A percentile compares a stretch with the other conserved stretches of the same genome.
Conservation (phyloP, 2,113 vertebrate genomes). For the Leptobrachium ailaonicum region DNA sequence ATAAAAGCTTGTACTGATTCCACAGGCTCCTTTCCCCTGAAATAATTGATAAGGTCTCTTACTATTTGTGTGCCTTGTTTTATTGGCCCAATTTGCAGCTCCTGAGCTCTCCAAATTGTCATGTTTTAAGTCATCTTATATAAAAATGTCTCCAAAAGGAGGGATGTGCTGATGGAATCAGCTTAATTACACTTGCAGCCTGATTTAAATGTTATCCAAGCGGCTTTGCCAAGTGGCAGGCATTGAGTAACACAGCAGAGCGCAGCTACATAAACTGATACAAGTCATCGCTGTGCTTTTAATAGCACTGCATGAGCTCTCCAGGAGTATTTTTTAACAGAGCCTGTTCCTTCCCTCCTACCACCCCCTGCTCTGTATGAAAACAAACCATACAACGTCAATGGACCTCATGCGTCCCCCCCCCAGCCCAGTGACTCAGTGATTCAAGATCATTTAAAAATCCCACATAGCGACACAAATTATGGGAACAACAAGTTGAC, state of each 20-base stretch:
- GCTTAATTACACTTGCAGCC: slow-evolving; percentile 76
- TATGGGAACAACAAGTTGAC: no score
- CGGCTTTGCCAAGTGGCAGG: slow-evolving; percentile 58
- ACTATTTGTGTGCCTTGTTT: slow-evolving; percentile 70
- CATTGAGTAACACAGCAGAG: slow-evolving; percentile 56
- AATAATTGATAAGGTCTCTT: slow-evolving; percentile 71
- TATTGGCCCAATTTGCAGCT: slow-evolving; percentile 75
- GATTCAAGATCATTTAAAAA: not conserved
- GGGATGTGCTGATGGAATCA: slow-evolving; percentile 66
- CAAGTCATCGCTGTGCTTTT: slow-evolving; percentile 62
- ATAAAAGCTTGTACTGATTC: not conserved
- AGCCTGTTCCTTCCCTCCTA: slow-evolving; percentile 39
- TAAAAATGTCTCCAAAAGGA: slow-evolving; percentile 70
- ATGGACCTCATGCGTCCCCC: not conserved
- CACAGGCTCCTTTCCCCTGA: slow-evolving; percentile 70
- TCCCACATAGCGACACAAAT: not conserved
- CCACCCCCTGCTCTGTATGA: slow-evolving; percentile 2
- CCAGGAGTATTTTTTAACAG: slow-evolving; percentile 51
- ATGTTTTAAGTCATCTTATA: slow-evolving; percentile 72
- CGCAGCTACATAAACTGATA: slow-evolving; percentile 69
- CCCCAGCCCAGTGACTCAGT: not conserved
- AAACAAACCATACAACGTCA: not conserved
- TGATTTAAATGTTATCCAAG: slow-evolving; percentile 70
- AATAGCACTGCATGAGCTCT: slow-evolving; percentile 52
- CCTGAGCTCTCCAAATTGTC: slow-evolving; percentile 75